Base-by-base conservation (phyloP, 2,113 vertebrate species). In the Chaetops frenatus region DNA sequence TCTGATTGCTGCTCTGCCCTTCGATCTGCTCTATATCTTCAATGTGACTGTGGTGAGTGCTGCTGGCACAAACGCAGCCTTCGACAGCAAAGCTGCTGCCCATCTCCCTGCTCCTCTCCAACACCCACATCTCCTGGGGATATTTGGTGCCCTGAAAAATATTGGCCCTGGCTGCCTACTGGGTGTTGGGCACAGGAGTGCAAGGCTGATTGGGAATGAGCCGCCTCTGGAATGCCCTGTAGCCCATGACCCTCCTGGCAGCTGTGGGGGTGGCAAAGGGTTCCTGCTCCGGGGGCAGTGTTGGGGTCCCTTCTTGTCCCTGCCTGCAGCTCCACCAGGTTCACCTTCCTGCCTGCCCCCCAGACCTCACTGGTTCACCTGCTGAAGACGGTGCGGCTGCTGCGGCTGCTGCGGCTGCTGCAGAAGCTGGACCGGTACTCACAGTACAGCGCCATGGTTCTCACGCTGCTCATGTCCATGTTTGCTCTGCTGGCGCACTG, bases 381-480 rank as follows among this genome's bases (percentile, higher is more conserved):
- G 96, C 80, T 99, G 97, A 99, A 99, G 97, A 99, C 99, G 0
- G 96, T 99, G 65, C 98, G 99, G 29, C 97, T 99, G 93, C 97
- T 99, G 57, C 98, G 99, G 22, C 96, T 99, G 82, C 97, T 99
- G 81, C 98, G 99, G 62, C 97, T 99, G 91, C 95, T 99, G 65
- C 99, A 99, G 97, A 99, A 99, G 88, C 97, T 99, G 95, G 99
- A 99, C 67, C 98, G 99, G 9, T 99, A 99, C 96, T 99, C 98
- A 2, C 99, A 99, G 98, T 99, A 99, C 98, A 99, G 99, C 15
- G 98, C 99, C 20, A 98, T 99, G 98, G 99, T 99, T 79, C 98
- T 99, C 58, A 99, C 99, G 1, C 97, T 99, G 71, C 98, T 99
- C 69, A 99, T 99, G 98, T 99, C 98, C 40, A 98, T 98, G 96